phyloP scores from a whole-genome alignment of 1,140 invertebrate species.

The Acyrthosiphon pisum region DNA sequence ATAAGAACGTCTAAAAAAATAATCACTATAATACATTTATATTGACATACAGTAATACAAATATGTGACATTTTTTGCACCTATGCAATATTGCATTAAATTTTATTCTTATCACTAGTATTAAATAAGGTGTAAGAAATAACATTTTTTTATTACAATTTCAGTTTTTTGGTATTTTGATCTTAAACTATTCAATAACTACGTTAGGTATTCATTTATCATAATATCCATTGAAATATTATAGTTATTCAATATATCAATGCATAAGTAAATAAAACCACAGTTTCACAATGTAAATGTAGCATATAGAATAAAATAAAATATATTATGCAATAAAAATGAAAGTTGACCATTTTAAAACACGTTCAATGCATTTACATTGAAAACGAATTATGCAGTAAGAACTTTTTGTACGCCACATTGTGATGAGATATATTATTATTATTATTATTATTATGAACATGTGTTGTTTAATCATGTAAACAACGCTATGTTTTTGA shows the following conservation, averaged over 20 bases:
- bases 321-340: not conserved
- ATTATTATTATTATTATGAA: not conserved
- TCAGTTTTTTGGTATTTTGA: too few species aligned
- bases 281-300: not conserved
- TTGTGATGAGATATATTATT: not conserved
- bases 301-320: not conserved
- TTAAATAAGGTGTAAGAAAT: too few species aligned
- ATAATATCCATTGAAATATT: not conserved
- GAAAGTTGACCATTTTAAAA: not conserved
- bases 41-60: too few species aligned
- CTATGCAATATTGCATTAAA: too few species aligned
- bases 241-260: not conserved
- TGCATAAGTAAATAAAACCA: not conserved
- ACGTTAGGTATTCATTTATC: not conserved
- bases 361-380: not conserved
- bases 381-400: not conserved
- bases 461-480: not conserved
- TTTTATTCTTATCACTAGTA: too few species aligned
- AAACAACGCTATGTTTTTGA: not conserved
- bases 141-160: too few species aligned
- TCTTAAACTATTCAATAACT: not conserved
- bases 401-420: not conserved
- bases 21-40: too few species aligned
- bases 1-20: too few species aligned
- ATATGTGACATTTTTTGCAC: too few species aligned